Conservation (phyloP, 2,888 invertebrate genomes). For the Lasioglossum calceatum region DNA sequence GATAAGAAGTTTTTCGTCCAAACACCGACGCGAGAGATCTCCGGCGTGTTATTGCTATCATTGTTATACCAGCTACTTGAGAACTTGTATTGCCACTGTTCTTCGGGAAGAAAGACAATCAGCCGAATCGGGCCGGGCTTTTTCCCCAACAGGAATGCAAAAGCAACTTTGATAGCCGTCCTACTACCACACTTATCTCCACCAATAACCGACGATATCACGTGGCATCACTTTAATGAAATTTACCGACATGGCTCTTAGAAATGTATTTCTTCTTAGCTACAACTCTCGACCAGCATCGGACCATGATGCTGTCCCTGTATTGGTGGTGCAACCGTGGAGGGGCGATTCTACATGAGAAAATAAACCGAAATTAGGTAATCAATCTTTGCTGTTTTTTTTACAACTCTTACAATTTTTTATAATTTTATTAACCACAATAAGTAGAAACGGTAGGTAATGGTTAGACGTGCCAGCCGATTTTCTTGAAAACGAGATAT, state of each 20-base stretch:
- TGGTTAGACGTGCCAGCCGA: too few relatives aligned
- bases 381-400: too few relatives aligned
- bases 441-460: too few relatives aligned
- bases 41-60: conserved; percentile 37
- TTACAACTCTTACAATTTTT: too few relatives aligned
- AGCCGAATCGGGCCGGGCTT: neutral
- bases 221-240: neutral
- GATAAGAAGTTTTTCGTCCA: conserved; percentile 64
- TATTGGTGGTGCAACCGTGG: too few relatives aligned
- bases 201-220: neutral
- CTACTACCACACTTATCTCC: neutral
- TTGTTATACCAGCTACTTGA: conserved; percentile 22
- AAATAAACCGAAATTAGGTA: too few relatives aligned
- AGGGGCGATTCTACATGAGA: too few relatives aligned
- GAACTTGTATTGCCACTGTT: conserved; percentile 33
- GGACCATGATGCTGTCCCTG: too few relatives aligned
- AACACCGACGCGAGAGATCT: conserved; percentile 21
- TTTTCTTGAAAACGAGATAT: too few relatives aligned
- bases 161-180: neutral
- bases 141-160: neutral
- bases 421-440: too few relatives aligned
- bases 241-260: neutral
- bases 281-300: too few relatives aligned
- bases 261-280: neutral
- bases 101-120: neutral